Conservation (phyloP, 2,888 invertebrate genomes). For the Himalopsyche tibetana region DNA sequence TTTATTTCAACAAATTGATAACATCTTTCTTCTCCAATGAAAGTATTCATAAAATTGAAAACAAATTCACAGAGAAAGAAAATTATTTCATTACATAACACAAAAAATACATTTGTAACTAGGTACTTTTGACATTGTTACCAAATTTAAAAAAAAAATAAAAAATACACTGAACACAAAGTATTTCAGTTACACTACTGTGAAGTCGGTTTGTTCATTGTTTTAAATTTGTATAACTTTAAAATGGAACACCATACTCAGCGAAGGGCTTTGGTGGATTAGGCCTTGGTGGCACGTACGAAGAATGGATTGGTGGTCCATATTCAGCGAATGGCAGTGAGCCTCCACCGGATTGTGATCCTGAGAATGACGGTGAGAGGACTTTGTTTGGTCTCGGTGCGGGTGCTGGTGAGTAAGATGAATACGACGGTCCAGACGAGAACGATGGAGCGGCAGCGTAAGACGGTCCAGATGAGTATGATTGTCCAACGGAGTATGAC, state of each 20-base stretch:
- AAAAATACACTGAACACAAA: no score
- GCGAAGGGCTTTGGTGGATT: constrained; percentile 24
- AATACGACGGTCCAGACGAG: background rate
- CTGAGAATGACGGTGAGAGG: background rate
- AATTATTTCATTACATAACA: background rate
- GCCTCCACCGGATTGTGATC: background rate
- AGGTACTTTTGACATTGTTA: constrained; percentile 1
- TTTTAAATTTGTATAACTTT: background rate
- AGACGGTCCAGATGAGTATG: background rate
- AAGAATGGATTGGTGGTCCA: constrained; percentile 45
- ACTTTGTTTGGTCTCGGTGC: background rate
- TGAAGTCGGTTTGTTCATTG: no score
- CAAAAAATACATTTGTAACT: background rate
- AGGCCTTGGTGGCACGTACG: constrained; percentile 18
- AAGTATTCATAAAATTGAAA: constrained; percentile 15
- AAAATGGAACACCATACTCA: constrained; percentile 52
- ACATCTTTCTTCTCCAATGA: background rate
- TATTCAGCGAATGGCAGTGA: constrained; percentile 43
- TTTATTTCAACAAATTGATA: background rate
- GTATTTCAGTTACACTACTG: no score
- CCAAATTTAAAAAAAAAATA: background rate
- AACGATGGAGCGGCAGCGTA: background rate
- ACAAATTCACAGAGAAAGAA: background rate
- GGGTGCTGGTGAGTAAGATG: constrained; percentile 6
- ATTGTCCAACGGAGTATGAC: background rate